Percentiles rank a stretch among this genome's conserved stretches.
phyloP scores from a whole-genome alignment of 2,797 vertebrate genomes.

The Sarcoramphus papa region DNA sequence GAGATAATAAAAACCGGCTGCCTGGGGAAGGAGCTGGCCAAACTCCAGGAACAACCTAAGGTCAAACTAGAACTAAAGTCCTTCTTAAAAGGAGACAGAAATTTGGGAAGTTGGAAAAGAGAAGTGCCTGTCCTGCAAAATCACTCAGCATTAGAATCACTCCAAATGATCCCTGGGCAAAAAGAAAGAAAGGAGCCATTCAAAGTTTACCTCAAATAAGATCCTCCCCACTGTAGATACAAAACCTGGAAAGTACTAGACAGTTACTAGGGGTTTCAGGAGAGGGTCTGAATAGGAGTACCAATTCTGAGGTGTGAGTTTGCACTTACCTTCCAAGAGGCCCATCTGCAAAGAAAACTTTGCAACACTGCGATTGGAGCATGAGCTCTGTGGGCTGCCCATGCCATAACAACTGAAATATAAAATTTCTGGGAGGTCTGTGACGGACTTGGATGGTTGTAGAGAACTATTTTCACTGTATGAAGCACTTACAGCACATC shows the following conservation, averaged over 20 bases:
- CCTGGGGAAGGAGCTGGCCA: neutral
- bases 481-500: neutral
- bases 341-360: neutral
- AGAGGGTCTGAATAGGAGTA: rapidly evolving
- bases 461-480: neutral
- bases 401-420: neutral
- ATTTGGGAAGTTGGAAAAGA: neutral
- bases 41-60: neutral
- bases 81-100: neutral
- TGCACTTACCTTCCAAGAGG: neutral
- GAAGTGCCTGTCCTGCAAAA: neutral
- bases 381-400: neutral
- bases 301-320: neutral
- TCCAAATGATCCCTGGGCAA: neutral
- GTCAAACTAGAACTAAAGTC: neutral
- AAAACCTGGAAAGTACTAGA: neutral
- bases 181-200: neutral
- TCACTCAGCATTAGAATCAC: neutral
- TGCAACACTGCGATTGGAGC: neutral
- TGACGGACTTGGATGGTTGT: neutral
- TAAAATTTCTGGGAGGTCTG: neutral
- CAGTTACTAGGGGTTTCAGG: neutral
- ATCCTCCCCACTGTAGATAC: rapidly evolving
- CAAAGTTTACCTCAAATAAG: neutral
- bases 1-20: neutral